Base-by-base conservation (phyloP, 2,888 invertebrate genomes). In the Leucophenga maculata region DNA sequence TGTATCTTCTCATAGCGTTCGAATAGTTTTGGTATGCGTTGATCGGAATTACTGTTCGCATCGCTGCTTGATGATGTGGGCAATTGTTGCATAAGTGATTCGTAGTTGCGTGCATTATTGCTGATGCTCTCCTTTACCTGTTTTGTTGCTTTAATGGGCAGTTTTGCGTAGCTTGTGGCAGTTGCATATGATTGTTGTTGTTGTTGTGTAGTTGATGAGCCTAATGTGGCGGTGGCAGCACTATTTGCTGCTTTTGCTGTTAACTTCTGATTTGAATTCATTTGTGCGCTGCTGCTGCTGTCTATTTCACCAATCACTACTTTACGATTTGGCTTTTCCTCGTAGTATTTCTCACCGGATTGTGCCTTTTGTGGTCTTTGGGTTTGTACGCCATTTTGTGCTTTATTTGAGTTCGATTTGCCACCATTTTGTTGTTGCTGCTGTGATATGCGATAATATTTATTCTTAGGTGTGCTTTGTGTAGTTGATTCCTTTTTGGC, bases 1-100 rank as follows among this genome's bases (percentile, higher is more conserved):
- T 94, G 93, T 75, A 93, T 93, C 90, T 93, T 94, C 76, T 92
- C 92, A 86, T 94, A 94, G 80, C 92, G 92, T 86, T 93, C 93
- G 88, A 93, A 94, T 69, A 93, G 90, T 78, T 91, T 92, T 20
- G 93, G 93, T 87, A 93, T 92, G 86, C 92, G 92, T 66, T 88
- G 87, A 72, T 89, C 89, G 18, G 77, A 70, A 59, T 73, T 73
- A 22, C 39, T 14, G 48, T 39, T 26, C 14, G 32, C 8, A 11
- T 39, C 31, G n/a, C 39, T 32, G 59, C 26, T 13, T 26, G 54
- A 18, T 13, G 55, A 22, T 55, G 55, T 22, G 1, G 57, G 26
- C 57, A 20, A 8, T 26, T 20, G 14, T 6, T 46, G 14, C 14
- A n/a, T n/a, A 6, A 6, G 48, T 16, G 22, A 20, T 55, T 55